Base-by-base conservation (phyloP, 2,888 invertebrate species). In the Pegoplata infirma region DNA sequence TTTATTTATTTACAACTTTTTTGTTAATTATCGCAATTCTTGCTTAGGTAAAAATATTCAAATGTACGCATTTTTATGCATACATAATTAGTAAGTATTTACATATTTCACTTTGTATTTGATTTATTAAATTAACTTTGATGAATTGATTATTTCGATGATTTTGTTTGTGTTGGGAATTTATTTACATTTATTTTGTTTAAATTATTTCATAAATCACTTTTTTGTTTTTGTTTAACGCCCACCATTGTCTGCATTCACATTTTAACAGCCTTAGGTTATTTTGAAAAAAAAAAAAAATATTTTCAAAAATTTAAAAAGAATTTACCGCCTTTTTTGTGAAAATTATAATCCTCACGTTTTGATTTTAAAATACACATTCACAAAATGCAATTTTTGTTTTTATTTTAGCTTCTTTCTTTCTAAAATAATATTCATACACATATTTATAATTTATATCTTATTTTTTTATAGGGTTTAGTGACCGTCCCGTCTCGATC, bases 231-330 rank as follows among this genome's bases (percentile, higher is more conserved):
- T 51, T 23, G 0, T 63, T 75, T 10, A 28, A 68, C 75, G 68
- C 68, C 75, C 68, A 68, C 75, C 28, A 55, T n/a, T 46, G 16
- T 47, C 32, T 28, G 32, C n/a, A 3, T 49, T 21, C 10, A 14
- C 21, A 3, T 19, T 51, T 25, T n/a, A n/a, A 51, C 6, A 14
- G 51, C 7, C 23, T 21, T 14, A 23, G 51, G 51, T 5, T 25
- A 8, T 47, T 17, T 10, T 58, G 21, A 63, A 32, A 63, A n/a
- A n/a, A n/a, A 58, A 73, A 40, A 63, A 68, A 73, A 78, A 21
- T 66, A 64, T 73, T 74, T 68, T 58, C 21, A 63, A 32, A 63
- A n/a, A n/a, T n/a, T 64, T 77, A 40, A 63, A 68, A 73, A 78
- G 28, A 69, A 64, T 73, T 74, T 68, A 46, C 63, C 68, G 77